These are phyloP conservation scores for Thaleichthys pacificus DNA, from an alignment of 2,797 vertebrate genomes.

Conservation along the genomic window DNA sequence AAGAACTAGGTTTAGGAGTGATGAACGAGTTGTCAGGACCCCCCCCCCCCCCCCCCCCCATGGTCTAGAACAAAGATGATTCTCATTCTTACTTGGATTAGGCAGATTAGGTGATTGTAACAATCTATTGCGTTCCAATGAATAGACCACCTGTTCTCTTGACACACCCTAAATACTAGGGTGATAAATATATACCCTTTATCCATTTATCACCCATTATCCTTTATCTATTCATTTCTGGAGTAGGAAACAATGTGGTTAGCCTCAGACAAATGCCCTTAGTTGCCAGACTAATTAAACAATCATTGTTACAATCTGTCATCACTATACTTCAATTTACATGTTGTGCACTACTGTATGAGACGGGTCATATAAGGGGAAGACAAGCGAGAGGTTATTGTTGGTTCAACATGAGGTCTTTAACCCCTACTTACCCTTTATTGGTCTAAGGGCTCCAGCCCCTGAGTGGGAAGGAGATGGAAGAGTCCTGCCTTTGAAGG, in stretches of 20 bases:
- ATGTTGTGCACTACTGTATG: too few species aligned
- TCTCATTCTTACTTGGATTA: too few species aligned
- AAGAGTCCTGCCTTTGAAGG: constrained; percentile 54
- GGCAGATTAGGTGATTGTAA: too few species aligned
- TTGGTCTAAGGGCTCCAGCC: constrained; percentile 59
- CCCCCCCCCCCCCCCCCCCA: neutral
- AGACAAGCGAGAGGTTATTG: too few species aligned
- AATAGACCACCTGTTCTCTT: constrained; percentile 32
- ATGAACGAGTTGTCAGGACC: too few species aligned
- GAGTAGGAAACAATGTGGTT: neutral
- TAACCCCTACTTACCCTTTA: constrained; percentile 70
- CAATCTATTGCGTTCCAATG: constrained; percentile 17
- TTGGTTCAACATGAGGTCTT: neutral
- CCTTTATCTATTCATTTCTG: constrained; percentile 4
- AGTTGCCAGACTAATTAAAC: too few species aligned
- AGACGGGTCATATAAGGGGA: too few species aligned
- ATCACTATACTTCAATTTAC: too few species aligned
- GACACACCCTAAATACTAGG: neutral
- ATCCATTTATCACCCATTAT: constrained; percentile 12
- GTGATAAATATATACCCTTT: constrained; percentile 25
- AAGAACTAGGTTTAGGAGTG: neutral
- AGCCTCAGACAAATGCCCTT: neutral
- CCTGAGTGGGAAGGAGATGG: constrained; percentile 55
- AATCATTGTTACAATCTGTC: too few species aligned
- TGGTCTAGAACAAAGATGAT: too few species aligned